phyloP scores from a whole-genome alignment of 2,797 vertebrate genomes.

The Cuniculus paca region DNA sequence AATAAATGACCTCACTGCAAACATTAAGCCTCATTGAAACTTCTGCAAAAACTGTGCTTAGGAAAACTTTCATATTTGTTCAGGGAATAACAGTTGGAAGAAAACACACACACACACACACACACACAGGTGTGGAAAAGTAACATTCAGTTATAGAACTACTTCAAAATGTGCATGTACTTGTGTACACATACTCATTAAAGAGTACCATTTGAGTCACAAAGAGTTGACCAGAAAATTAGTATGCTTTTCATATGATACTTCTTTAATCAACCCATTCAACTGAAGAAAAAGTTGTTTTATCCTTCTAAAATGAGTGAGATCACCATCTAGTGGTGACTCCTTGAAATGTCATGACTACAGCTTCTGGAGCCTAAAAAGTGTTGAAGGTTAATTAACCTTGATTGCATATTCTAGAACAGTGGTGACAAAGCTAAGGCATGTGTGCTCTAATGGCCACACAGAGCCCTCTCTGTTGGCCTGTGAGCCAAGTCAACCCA shows the following conservation, averaged over 20 bases:
- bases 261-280: slow-evolving; percentile 75
- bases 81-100: not conserved
- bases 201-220: slow-evolving; percentile 27
- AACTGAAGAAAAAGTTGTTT: slow-evolving; percentile 67
- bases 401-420: not conserved
- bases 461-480: not conserved
- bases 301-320: slow-evolving; percentile 62
- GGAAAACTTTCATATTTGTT: not conserved
- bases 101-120: not conserved
- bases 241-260: not conserved
- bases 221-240: slow-evolving; percentile 42
- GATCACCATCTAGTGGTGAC: slow-evolving; percentile 79
- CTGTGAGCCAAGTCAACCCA: not conserved
- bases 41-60: not conserved
- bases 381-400: not conserved
- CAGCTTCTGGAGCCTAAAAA: slow-evolving; percentile 40
- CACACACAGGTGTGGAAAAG: not conserved
- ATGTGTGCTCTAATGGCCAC: not conserved
- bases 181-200: not conserved
- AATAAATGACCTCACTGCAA: not conserved
- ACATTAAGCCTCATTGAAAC: not conserved
- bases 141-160: not conserved
- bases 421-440: not conserved
- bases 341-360: slow-evolving; percentile 67
- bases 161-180: slow-evolving; percentile 25